Conservation (phyloP, 2,797 vertebrate species). For the Rhabdophis nuchalis region DNA sequence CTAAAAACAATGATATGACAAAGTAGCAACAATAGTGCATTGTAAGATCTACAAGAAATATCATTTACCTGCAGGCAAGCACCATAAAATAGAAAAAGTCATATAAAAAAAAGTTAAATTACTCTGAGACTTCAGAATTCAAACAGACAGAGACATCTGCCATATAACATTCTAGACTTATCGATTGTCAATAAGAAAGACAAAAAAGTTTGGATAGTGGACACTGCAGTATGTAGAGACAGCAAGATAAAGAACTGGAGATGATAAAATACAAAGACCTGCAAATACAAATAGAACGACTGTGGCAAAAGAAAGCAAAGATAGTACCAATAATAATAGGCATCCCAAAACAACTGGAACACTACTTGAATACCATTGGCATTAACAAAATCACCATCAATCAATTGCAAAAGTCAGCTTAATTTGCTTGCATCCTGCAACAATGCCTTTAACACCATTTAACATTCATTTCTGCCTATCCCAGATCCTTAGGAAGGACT, state of each 20-base stretch:
- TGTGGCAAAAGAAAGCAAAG: neutral
- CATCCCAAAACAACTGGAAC: neutral
- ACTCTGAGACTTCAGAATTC: too few species aligned
- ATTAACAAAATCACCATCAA: neutral
- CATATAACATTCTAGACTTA: too few species aligned
- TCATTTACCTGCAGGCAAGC: too few species aligned
- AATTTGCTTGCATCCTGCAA: neutral
- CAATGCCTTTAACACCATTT: neutral
- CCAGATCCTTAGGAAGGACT: neutral
- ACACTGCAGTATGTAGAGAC: too few species aligned
- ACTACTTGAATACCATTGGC: neutral
- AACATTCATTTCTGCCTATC: neutral
- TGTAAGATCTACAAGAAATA: too few species aligned
- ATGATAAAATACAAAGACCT: neutral
- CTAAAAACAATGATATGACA: too few species aligned
- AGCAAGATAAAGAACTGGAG: neutral
- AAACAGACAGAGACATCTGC: too few species aligned
- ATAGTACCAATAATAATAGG: neutral
- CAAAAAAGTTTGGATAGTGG: too few species aligned
- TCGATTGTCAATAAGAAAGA: too few species aligned
- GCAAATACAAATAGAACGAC: neutral
- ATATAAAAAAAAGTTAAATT: too few species aligned
- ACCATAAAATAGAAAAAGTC: too few species aligned
- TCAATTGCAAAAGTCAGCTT: neutral
- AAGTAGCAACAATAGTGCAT: too few species aligned